Evolutionary conservation across 2,888 invertebrate genomes (phyloP), one percentile per base, ranked within the genome.

Genomic region (Penaeus monodon): DNA sequence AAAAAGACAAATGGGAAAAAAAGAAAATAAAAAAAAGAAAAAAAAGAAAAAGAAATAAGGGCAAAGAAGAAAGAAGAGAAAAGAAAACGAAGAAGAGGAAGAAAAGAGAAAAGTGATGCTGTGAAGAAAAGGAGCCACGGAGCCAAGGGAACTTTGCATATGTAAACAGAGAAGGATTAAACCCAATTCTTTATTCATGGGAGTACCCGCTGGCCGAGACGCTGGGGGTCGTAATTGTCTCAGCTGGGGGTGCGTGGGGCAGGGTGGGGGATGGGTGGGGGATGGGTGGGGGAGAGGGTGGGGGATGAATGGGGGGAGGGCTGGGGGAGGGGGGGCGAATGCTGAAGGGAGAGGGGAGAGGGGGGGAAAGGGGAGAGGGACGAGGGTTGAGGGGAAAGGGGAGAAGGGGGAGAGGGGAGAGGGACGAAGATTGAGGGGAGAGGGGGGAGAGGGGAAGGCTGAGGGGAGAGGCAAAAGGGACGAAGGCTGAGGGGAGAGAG

Each of bases 111-210:
- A 24, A 44, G 38, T 8, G 38, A 44, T 44, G 38, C 38, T 44
- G 38, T 7, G 38, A 73, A 27, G 12, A 14, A 33, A 82, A 63
- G 65, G 64, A 44, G 64, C 29, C 38, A 14, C 63, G 6, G 29
- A 44, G 38, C 38, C 38, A 6, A 22, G 49, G n/a, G 29, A 63
- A 82, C 63, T 74, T 81, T 82, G 74, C 74, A 82, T 82, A 83
- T 63, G 49, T 78, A 84, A 68, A 76, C 70, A 84, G 76, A 66
- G 83, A 76, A 64, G 65, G 83, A 76, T 83, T 83, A 83, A 83
- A 76, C 83, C 76, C 83, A 73, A 76, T 83, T 83, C 83, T 83
- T 83, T 83, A 83, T 83, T 83, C 83, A 83, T 83, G 76, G 83
- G n/a, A 49, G 65, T 27, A 29, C 49, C 81, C 49, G 44, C 27